A percentile compares a stretch with the other conserved stretches of the same genome.
Conservation (phyloP, 1,140 invertebrate genomes). For the Archivesica marissinica region DNA sequence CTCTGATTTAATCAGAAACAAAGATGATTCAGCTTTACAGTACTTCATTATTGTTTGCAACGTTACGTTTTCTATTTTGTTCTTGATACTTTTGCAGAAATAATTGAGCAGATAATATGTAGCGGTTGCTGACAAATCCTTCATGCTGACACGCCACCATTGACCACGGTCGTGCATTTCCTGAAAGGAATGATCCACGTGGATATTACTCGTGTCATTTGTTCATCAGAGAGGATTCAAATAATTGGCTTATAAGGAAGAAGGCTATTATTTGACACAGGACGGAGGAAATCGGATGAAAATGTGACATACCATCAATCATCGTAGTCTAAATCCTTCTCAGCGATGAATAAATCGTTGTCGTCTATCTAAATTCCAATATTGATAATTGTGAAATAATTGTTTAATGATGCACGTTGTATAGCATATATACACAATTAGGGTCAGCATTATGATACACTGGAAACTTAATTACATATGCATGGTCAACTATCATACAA, state of each 20-base stretch:
- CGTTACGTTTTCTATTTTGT: too few species aligned
- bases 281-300: constrained; percentile 21
- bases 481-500: too few species aligned
- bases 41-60: too few species aligned
- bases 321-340: neutral
- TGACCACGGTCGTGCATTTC: neutral
- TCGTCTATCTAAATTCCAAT: neutral
- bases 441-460: too few species aligned
- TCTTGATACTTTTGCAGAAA: neutral
- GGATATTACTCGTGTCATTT: constrained; percentile 6
- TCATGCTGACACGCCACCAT: too few species aligned
- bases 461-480: too few species aligned
- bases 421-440: too few species aligned
- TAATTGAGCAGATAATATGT: neutral
- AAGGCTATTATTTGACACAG: constrained; percentile 8
- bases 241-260: constrained; percentile 29
- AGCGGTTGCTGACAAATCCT: too few species aligned
- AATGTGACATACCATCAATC: constrained; percentile 31
- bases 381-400: too few species aligned
- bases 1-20: neutral
- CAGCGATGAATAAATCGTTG: neutral
- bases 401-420: too few species aligned
- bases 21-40: neutral
- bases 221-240: neutral
- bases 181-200: constrained; percentile 6